Conservation (phyloP, 2,113 vertebrate genomes). For the Bubo bubo region DNA sequence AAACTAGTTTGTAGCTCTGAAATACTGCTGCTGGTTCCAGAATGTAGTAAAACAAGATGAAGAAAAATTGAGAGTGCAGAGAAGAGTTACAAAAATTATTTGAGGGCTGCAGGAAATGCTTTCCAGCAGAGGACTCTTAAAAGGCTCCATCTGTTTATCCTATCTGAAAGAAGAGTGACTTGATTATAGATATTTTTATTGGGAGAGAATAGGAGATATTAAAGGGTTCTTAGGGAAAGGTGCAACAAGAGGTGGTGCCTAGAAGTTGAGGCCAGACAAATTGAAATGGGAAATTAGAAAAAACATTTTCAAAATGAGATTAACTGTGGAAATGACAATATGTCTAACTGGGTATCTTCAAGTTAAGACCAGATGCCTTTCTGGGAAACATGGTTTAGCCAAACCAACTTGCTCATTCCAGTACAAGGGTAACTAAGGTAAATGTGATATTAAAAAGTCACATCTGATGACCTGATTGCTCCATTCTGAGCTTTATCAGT, state of each 20-base stretch:
- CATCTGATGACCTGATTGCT: fast-evolving
- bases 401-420: neutral
- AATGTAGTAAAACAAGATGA: neutral
- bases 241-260: neutral
- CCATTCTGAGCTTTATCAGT: neutral
- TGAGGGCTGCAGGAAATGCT: neutral
- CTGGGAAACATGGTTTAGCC: neutral
- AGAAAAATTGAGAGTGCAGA: neutral
- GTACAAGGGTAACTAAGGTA: neutral
- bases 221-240: neutral
- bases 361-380: neutral
- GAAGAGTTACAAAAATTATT: neutral
- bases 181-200: neutral
- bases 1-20: neutral
- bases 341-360: neutral
- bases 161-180: neutral
- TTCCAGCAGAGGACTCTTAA: neutral
- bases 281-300: neutral
- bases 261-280: neutral
- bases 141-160: neutral
- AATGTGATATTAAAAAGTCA: neutral
- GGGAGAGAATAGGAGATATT: neutral
- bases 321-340: neutral
- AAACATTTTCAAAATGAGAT: neutral
- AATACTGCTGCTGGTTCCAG: neutral